Conservation (phyloP, 2,113 vertebrate genomes). For the Aspidoscelis tigris region DNA sequence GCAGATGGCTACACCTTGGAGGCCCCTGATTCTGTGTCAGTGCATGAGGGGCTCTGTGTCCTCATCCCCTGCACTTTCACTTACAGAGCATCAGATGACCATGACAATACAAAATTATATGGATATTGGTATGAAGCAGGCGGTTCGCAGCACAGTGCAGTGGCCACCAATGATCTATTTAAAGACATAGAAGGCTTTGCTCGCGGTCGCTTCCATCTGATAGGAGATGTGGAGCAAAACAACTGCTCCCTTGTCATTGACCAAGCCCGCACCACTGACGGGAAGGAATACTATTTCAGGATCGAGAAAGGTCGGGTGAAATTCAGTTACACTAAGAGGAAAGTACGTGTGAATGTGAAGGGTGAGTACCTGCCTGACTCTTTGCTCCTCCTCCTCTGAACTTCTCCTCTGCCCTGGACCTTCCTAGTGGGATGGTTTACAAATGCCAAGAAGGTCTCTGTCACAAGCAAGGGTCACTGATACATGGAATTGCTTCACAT, state of each 20-base stretch:
- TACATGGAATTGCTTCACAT: too few species aligned
- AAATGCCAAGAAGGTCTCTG: neutral
- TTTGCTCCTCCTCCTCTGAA: too few species aligned
- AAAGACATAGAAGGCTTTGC: too few species aligned
- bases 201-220: too few species aligned
- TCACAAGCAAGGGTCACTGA: too few species aligned
- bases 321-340: neutral
- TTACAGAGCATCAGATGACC: fast-evolving
- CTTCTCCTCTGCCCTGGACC: too few species aligned
- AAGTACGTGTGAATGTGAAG: neutral
- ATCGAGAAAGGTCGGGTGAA: neutral
- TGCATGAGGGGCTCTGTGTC: neutral
- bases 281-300: neutral
- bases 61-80: slow-evolving; percentile 1
- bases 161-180: neutral
- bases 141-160: too few species aligned
- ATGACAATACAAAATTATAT: fast-evolving
- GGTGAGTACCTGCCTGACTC: too few species aligned
- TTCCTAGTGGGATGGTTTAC: neutral
- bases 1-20: fast-evolving
- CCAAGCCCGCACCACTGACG: neutral
- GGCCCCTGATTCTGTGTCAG: neutral
- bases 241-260: neutral
- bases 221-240: too few species aligned
- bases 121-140: neutral